A percentile compares a stretch with the other conserved stretches of the same genome.
Conservation (phyloP, 2,113 vertebrate genomes). For the Empidonax alnorum region DNA sequence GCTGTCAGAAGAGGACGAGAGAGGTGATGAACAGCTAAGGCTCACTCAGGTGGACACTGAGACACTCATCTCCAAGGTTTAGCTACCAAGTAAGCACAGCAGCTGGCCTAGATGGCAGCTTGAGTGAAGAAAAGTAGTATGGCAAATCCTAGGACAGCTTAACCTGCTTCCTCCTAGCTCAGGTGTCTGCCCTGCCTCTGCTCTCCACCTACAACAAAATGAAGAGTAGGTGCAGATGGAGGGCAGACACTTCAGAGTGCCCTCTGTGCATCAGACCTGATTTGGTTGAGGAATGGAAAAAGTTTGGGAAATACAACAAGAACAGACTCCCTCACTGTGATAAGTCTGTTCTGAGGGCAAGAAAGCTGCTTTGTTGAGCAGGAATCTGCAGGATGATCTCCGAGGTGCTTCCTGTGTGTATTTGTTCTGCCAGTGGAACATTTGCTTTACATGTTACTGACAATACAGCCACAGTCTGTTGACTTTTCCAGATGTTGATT, state of each 20-base stretch:
- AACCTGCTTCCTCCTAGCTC: not conserved
- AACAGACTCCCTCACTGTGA: not conserved
- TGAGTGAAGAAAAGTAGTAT: not conserved
- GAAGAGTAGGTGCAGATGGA: fast-evolving
- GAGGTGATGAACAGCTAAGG: not conserved
- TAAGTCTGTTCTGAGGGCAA: not conserved
- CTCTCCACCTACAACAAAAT: not conserved
- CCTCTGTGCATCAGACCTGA: not conserved
- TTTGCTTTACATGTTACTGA: not conserved
- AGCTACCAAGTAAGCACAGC: not conserved
- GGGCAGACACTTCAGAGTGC: not conserved
- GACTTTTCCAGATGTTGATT: slow-evolving; percentile 59
- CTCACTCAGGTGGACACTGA: not conserved
- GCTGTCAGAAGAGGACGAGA: not conserved
- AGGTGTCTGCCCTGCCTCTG: not conserved
- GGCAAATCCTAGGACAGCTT: not conserved
- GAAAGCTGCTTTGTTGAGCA: not conserved
- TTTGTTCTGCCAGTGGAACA: not conserved
- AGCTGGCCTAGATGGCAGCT: not conserved
- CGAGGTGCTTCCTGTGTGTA: not conserved
- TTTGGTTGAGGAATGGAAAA: not conserved
- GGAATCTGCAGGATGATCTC: not conserved
- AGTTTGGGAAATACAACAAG: not conserved
- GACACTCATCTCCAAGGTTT: not conserved
- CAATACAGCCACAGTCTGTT: not conserved